phyloP scores from a whole-genome alignment of 2,888 invertebrate genomes.

The Andrena camellia region DNA sequence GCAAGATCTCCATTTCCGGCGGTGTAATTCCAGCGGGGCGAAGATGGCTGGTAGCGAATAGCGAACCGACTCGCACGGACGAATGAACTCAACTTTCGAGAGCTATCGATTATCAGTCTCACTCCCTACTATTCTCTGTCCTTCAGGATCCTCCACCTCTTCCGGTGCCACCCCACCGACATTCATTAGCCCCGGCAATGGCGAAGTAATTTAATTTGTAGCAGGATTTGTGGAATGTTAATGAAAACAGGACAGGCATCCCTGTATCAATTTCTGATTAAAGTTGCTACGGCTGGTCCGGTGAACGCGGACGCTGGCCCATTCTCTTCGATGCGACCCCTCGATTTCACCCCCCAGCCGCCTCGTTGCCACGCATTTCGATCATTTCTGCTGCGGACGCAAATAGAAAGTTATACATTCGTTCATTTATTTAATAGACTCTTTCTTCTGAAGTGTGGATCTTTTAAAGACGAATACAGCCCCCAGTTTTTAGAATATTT shows the following conservation, averaged over 20 bases:
- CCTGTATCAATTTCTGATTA: slow-evolving; percentile 79
- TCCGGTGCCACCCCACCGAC: slow-evolving; percentile 67
- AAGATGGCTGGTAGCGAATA: slow-evolving; percentile 49
- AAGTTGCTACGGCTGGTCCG: slow-evolving; percentile 61
- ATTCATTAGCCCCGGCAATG: slow-evolving; percentile 82
- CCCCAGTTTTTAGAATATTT: too few relatives aligned
- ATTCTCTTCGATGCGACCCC: slow-evolving; percentile 19
- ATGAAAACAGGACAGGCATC: slow-evolving; percentile 80
- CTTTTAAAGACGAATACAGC: too few relatives aligned
- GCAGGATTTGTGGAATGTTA: slow-evolving; percentile 84
- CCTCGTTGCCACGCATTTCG: not conserved
- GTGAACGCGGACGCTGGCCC: slow-evolving; percentile 30
- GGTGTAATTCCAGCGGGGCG: slow-evolving; percentile 38
- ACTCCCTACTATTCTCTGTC: slow-evolving; percentile 52
- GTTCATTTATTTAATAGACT: too few relatives aligned
- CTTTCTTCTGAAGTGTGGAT: not conserved
- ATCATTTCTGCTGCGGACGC: not conserved
- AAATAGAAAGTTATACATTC: too few relatives aligned
- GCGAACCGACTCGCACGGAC: slow-evolving; percentile 60
- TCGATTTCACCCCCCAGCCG: not conserved
- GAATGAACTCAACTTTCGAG: slow-evolving; percentile 70
- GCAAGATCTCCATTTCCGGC: slow-evolving; percentile 47
- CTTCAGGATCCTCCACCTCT: slow-evolving; percentile 59
- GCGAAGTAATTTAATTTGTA: slow-evolving; percentile 84
- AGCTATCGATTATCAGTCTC: slow-evolving; percentile 78